These are phyloP conservation scores for Epinotia ramella DNA, from an alignment of 2,888 invertebrate genomes.

Conservation along the genomic window DNA sequence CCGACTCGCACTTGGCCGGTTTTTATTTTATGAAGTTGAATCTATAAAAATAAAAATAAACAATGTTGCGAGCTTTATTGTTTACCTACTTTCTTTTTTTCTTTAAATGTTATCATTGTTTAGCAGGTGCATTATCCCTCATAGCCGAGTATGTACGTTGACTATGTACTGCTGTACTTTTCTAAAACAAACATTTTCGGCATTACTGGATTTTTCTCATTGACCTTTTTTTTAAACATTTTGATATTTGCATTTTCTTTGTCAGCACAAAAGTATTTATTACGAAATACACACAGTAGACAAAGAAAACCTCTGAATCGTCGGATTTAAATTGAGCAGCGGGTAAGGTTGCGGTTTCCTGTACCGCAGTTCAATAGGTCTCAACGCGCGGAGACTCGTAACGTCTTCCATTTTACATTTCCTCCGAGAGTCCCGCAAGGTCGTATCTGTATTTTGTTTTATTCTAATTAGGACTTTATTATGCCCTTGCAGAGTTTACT, in stretches of 20 bases:
- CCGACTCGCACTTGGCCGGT: no score
- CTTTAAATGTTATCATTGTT: no score
- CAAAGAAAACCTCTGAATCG: constrained; percentile 24
- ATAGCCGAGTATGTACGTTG: no score
- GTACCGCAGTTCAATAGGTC: constrained; percentile 36
- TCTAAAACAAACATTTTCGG: no score
- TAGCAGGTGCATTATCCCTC: no score
- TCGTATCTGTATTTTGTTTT: constrained; percentile 27
- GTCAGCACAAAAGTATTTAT: not conserved
- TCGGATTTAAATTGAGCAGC: constrained; percentile 21
- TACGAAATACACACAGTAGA: not conserved
- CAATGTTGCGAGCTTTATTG: no score
- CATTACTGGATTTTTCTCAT: no score
- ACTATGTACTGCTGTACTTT: no score
- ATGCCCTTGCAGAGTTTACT: constrained; percentile 1
- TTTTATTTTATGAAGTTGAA: no score
- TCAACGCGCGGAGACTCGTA: constrained; percentile 37
- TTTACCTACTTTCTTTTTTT: no score
- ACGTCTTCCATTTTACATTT: constrained; percentile 43
- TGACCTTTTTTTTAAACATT: no score
- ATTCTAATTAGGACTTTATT: constrained; percentile 27
- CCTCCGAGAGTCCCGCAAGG: constrained; percentile 19
- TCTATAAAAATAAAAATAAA: no score
- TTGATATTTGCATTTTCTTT: not conserved
- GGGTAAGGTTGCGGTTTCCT: constrained; percentile 13